Evolutionary conservation across 2,113 vertebrate species (phyloP), one percentile per base, ranked within the genome.

Genomic region (Galeopterus variegatus): DNA sequence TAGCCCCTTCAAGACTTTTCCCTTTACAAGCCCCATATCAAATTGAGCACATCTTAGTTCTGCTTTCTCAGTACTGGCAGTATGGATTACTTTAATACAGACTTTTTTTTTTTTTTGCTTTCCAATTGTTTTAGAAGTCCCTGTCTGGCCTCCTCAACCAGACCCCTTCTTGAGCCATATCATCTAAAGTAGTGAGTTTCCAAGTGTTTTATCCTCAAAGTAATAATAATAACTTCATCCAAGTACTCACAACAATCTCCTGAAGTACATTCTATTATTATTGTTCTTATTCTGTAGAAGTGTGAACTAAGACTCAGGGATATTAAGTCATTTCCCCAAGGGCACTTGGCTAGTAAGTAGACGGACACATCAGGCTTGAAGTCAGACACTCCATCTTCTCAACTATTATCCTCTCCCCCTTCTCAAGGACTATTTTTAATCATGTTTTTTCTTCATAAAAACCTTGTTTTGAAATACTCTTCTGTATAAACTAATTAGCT

Each of bases 181-280:
- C 65, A 95, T 80, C 70, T 87, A 87, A 96, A 88, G 70, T 58
- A 95, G 58, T 90, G 70, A 93, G 80, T 90, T 95, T 87, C 79
- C 67, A 93, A 97, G 95, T 80, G 93, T 81, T 95, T 96, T 97
- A 70, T 64, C 54, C 88, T 96, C 70, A 72, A 87, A 90, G 95
- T 92, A 95, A 96, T 86, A 96, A 95, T 92, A 97, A 97, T 96
- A 96, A 97, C 91, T 64, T 96, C 77, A 92, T 64, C 70, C 94
- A 96, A 92, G 93, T 90, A 88, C 80, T 93, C 48, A 70, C 28
- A 64, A 81, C 48, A 96, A 92, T 93, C 88, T 70, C 62, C 45
- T 85, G 64, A 97, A 98, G 95, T 95, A 92, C 65, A 41, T 33
- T 84, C 79, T 95, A 75, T 96, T 96, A 92, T 95, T 96, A 58